These are phyloP conservation scores for Drosophila nebulosa DNA, from an alignment of 1,140 invertebrate species.

Conservation along the genomic window DNA sequence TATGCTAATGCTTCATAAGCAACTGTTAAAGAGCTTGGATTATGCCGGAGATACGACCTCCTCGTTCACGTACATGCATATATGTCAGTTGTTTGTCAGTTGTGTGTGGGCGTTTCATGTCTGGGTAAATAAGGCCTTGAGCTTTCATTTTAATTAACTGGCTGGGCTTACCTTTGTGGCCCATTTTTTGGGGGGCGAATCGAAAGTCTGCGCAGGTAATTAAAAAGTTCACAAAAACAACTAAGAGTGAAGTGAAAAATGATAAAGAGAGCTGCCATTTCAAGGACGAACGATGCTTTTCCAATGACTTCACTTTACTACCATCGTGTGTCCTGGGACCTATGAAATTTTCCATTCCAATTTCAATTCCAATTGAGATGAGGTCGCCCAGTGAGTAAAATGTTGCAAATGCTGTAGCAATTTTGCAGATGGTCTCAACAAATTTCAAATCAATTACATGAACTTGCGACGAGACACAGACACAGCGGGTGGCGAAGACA, in stretches of 20 bases:
- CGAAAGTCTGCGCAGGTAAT: conserved; percentile 29
- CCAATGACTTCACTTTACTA: neutral
- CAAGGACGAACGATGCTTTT: neutral
- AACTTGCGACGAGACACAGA: conserved; percentile 7
- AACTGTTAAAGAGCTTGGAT: neutral
- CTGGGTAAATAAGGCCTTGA: conserved; percentile 20
- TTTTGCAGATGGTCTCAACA: conserved; percentile 39
- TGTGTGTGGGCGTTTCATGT: neutral
- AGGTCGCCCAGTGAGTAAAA: neutral
- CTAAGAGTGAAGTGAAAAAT: neutral
- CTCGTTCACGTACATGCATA: neutral
- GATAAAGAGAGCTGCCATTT: neutral
- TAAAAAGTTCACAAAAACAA: conserved; percentile 26
- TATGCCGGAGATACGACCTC: neutral
- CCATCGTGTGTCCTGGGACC: neutral
- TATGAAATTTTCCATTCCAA: neutral
- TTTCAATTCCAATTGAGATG: neutral
- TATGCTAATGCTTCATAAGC: neutral
- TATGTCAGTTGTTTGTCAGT: neutral
- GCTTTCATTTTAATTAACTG: conserved; percentile 56
- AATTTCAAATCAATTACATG: conserved; percentile 17
- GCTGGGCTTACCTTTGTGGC: conserved; percentile 46
- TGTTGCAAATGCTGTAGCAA: conserved; percentile 12
- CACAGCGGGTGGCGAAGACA: conserved; percentile 34
- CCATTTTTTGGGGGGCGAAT: conserved; percentile 15